These are phyloP conservation scores for Takifugu flavidus DNA, from an alignment of 2,113 vertebrate genomes.

Conservation along the genomic window DNA sequence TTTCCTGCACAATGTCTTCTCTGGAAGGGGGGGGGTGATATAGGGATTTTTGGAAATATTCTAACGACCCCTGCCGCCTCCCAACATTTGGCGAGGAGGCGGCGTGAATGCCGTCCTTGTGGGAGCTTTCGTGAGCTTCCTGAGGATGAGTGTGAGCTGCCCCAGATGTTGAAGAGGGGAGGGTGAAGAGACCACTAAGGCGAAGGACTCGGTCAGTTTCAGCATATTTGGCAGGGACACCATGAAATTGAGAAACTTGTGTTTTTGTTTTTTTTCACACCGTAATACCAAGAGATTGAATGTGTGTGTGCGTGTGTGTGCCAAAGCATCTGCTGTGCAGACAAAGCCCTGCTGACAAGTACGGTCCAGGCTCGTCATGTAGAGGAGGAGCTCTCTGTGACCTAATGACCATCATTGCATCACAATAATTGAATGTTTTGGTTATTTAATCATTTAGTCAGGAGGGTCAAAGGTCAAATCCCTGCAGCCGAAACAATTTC, in stretches of 20 bases:
- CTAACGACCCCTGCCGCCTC: conserved; percentile 5
- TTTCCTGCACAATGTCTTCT: conserved; percentile 48
- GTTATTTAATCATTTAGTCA: too few species aligned
- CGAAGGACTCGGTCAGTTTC: conserved; percentile 32
- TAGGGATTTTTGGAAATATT: conserved; percentile 35
- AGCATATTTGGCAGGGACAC: conserved; percentile 13
- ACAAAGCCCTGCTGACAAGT: conserved; percentile 21
- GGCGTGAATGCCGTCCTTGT: conserved; percentile 53
- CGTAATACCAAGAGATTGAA: conserved; percentile 14
- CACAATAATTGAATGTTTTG: too few species aligned
- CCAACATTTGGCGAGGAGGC: conserved; percentile 3
- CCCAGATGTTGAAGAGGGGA: background rate
- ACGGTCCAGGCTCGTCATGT: background rate
- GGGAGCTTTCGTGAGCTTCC: conserved; percentile 9
- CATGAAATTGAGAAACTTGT: conserved; percentile 29
- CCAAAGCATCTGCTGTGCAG: conserved; percentile 34
- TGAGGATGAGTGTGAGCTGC: conserved; percentile 35
- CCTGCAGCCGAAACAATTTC: too few species aligned
- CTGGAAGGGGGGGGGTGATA: conserved; percentile 33
- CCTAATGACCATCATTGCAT: too few species aligned
- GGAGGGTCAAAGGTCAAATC: too few species aligned
- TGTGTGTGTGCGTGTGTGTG: conserved; percentile 13
- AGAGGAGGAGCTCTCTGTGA: too few species aligned
- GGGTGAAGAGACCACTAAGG: conserved; percentile 3
- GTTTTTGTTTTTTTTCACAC: conserved; percentile 32